These are phyloP conservation scores for Lagria hirta DNA, from an alignment of 2,888 invertebrate species.

Conservation along the genomic window DNA sequence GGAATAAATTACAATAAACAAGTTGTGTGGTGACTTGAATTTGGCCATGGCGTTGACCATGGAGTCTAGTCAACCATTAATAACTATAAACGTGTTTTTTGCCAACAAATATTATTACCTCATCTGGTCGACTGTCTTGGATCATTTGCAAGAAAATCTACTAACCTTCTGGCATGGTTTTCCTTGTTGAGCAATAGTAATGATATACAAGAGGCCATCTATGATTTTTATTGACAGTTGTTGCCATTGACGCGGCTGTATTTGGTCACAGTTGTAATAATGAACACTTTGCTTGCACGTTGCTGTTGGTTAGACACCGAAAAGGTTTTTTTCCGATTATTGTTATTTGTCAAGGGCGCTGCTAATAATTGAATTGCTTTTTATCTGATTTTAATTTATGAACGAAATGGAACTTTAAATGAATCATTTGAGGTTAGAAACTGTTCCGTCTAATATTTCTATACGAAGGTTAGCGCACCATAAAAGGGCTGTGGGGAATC, in stretches of 20 bases:
- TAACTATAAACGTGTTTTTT: no score
- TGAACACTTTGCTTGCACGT: constrained; percentile 24
- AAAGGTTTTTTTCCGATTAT: constrained; percentile 3
- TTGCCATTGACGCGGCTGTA: constrained; percentile 47
- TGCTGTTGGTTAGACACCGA: constrained; percentile 10
- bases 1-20: constrained; percentile 24
- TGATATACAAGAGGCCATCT: constrained; percentile 48
- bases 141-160: constrained; percentile 40
- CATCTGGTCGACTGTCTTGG: constrained; percentile 33
- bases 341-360: no score
- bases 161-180: constrained; percentile 47
- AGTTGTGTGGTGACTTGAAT: constrained; percentile 36
- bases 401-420: no score
- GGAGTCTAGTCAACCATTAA: constrained; percentile 35
- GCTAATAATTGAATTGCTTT: no score
- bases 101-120: no score
- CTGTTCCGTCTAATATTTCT: no score
- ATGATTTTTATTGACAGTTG: constrained; percentile 44
- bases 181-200: constrained; percentile 48
- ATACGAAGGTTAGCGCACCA: no score
- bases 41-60: constrained; percentile 54
- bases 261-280: constrained; percentile 36
- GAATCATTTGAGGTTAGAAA: no score
- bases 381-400: no score
- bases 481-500: no score